Conservation (phyloP, 2,113 vertebrate species). For the Rostratula benghalensis region DNA sequence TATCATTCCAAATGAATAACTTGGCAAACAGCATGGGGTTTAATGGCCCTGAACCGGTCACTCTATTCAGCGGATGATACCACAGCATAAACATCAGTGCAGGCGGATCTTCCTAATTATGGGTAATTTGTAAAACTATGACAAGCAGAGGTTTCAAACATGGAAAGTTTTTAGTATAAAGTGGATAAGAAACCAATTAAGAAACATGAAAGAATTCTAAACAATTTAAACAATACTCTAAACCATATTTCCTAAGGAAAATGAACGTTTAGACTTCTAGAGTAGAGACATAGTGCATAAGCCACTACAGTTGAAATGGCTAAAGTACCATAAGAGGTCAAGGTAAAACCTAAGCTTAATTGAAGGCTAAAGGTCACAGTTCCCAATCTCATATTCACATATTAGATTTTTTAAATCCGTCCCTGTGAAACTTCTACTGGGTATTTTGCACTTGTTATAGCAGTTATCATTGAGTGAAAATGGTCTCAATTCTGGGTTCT, state of each 20-base stretch:
- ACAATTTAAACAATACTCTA: background rate
- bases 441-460: background rate
- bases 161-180: background rate
- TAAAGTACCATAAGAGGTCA: background rate
- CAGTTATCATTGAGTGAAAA: background rate
- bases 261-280: background rate
- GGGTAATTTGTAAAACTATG: background rate
- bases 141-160: background rate
- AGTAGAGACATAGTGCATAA: background rate
- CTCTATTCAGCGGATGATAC: slow-evolving; percentile 7
- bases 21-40: background rate
- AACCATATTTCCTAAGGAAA: background rate
- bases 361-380: background rate
- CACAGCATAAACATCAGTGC: background rate
- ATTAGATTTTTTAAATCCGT: background rate
- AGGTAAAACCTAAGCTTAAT: background rate
- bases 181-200: background rate
- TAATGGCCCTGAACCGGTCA: slow-evolving; percentile 38
- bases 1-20: slow-evolving; percentile 21
- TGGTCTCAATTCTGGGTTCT: background rate
- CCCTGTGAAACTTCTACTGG: background rate
- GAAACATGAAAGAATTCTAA: background rate
- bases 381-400: background rate
- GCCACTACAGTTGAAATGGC: background rate
- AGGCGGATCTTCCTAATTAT: background rate